Evolutionary conservation across 2,888 invertebrate genomes (phyloP).

Genomic region (Arctia plantaginis): DNA sequence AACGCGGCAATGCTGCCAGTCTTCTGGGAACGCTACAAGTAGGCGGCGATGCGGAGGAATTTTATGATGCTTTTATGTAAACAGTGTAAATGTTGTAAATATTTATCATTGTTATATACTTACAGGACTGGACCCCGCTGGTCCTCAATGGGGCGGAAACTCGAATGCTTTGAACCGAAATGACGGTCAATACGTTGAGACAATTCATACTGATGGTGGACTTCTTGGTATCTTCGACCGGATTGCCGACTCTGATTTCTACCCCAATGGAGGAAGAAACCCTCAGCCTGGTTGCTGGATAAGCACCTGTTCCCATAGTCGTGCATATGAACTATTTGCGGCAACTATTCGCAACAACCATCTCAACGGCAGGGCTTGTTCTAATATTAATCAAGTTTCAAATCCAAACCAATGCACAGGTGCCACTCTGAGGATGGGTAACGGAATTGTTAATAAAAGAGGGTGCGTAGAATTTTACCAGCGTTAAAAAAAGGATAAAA

Average conservation of each 20-base stretch:
- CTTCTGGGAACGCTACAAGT: too few relatives aligned
- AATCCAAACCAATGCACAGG: constrained; percentile 53
- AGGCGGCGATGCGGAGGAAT: too few relatives aligned
- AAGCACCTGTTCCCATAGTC: constrained; percentile 69
- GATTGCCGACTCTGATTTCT: constrained; percentile 74
- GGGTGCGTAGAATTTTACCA: constrained; percentile 12
- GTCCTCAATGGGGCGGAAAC: constrained; percentile 68
- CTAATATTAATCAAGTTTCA: constrained; percentile 51
- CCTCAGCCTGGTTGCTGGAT: constrained; percentile 71
- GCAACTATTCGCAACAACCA: constrained; percentile 65
- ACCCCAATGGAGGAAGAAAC: constrained; percentile 68
- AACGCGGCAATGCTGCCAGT: too few relatives aligned
- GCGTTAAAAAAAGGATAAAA: too few relatives aligned
- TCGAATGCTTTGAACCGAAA: constrained; percentile 56
- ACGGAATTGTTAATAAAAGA: constrained; percentile 36
- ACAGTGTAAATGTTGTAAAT: too few relatives aligned
- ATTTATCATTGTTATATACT: constrained; percentile 1
- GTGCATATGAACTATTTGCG: constrained; percentile 67
- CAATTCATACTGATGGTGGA: constrained; percentile 74
- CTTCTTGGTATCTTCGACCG: constrained; percentile 62
- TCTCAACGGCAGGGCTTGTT: constrained; percentile 65
- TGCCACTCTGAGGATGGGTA: constrained; percentile 61
- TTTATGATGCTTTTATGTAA: too few relatives aligned
- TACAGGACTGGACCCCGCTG: constrained; percentile 79
- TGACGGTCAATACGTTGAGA: constrained; percentile 75